These are phyloP conservation scores for Calephelis nemesis DNA, from an alignment of 1,140 invertebrate genomes.

Conservation along the genomic window DNA sequence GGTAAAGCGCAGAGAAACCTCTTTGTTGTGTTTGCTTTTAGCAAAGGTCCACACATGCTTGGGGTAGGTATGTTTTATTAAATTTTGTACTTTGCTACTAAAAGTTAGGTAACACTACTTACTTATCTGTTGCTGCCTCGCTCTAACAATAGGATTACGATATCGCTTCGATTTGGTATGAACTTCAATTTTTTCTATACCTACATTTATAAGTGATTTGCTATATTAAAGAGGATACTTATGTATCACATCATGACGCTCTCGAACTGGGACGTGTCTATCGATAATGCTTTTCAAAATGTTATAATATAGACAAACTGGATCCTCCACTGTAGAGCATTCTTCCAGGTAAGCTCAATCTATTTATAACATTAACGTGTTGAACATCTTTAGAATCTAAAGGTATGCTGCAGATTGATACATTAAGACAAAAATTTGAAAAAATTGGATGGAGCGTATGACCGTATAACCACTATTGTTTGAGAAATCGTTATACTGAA, in stretches of 20 bases:
- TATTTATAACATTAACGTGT: slow-evolving; percentile 21
- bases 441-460: slow-evolving; percentile 21
- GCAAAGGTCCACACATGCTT: neutral
- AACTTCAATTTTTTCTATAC: neutral
- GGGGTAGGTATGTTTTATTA: neutral
- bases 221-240: neutral
- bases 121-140: neutral
- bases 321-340: neutral
- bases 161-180: neutral
- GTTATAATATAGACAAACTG: neutral
- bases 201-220: neutral
- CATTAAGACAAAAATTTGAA: slow-evolving; percentile 13
- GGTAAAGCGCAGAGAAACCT: neutral
- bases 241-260: neutral
- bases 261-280: neutral
- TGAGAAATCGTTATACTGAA: slow-evolving; percentile 17
- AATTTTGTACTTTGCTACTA: neutral
- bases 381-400: slow-evolving; percentile 20
- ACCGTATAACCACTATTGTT: slow-evolving; percentile 18
- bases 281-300: neutral
- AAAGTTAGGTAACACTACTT: neutral
- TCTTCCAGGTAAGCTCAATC: neutral
- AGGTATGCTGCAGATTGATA: neutral
- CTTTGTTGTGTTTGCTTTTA: neutral
- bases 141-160: neutral